phyloP scores from a whole-genome alignment of 2,888 invertebrate species.

The Carcina quercana region DNA sequence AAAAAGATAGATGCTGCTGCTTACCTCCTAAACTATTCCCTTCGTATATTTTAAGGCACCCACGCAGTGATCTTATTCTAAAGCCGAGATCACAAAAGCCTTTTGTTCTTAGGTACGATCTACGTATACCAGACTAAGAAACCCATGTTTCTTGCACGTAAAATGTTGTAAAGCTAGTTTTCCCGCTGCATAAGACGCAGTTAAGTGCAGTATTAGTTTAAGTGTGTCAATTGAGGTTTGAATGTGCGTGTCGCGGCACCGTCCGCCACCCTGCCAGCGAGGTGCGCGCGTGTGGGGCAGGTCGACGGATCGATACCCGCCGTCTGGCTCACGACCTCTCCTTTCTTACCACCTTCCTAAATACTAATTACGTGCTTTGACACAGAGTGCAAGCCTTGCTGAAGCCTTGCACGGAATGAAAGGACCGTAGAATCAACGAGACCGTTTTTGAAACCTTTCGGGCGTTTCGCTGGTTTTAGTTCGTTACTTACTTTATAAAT shows the following conservation, averaged over 20 bases:
- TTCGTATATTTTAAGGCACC: too few relatives aligned
- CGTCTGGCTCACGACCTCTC: constrained; percentile 77
- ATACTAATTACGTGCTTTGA: constrained; percentile 75
- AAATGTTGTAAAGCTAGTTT: too few relatives aligned
- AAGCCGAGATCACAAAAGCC: too few relatives aligned
- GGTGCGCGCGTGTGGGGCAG: constrained; percentile 64
- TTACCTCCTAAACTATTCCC: too few relatives aligned
- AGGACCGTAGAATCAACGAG: constrained; percentile 55
- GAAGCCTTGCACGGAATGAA: constrained; percentile 64
- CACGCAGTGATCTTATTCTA: too few relatives aligned
- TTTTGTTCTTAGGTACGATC: too few relatives aligned
- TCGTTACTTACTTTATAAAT: too few relatives aligned
- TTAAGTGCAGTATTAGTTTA: constrained; percentile 2
- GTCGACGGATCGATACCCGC: constrained; percentile 79
- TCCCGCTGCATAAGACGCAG: too few relatives aligned
- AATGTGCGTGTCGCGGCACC: constrained; percentile 73
- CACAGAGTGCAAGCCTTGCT: constrained; percentile 65
- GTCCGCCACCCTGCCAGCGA: constrained; percentile 43
- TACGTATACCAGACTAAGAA: too few relatives aligned
- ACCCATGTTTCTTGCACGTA: too few relatives aligned
- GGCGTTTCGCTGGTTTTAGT: too few relatives aligned
- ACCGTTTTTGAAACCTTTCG: constrained; percentile 58
- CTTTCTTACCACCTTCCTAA: constrained; percentile 75
- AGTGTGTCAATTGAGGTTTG: constrained; percentile 73
- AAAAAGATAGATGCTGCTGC: too few relatives aligned